A percentile compares a stretch with the other conserved stretches of the same genome.
Conservation (phyloP, 2,888 invertebrate species). For the Tenodera sinensis region DNA sequence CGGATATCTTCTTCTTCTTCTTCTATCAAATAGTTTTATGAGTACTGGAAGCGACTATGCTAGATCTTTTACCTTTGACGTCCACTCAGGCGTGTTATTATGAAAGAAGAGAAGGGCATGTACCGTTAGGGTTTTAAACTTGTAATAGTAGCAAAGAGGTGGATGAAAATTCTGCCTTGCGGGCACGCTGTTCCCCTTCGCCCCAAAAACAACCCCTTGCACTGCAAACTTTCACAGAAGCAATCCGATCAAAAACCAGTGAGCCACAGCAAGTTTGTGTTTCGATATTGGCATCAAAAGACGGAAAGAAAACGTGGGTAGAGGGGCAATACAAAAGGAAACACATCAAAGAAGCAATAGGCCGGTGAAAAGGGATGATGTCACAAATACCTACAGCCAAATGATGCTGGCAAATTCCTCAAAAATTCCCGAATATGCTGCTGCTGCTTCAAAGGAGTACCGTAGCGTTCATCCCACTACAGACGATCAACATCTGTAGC, state of each 20-base stretch:
- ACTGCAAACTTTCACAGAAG: not conserved
- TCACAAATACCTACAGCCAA: not conserved
- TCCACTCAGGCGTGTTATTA: slow-evolving; percentile 18
- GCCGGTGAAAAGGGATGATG: not conserved
- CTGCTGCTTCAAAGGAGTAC: not conserved
- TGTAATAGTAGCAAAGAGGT: not conserved
- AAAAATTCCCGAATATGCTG: not conserved
- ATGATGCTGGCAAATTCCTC: not conserved
- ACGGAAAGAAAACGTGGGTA: not conserved
- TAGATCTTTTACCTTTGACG: slow-evolving; percentile 19
- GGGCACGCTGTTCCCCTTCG: not conserved
- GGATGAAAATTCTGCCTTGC: not conserved
- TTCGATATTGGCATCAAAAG: slow-evolving; percentile 19
- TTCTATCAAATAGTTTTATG: not conserved
- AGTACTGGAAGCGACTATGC: not conserved
- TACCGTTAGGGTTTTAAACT: not conserved
- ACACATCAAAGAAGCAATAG: slow-evolving; percentile 9
- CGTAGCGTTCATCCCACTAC: not conserved
- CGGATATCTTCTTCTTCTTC: not conserved
- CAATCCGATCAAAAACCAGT: slow-evolving; percentile 27
- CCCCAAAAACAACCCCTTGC: not conserved
- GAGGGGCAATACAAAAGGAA: slow-evolving; percentile 15
- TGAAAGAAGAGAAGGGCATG: slow-evolving; percentile 6
- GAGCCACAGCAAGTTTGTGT: slow-evolving; percentile 25
- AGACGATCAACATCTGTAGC: too few species aligned